These are phyloP conservation scores for Archocentrus centrarchus DNA, from an alignment of 2,113 vertebrate species.

Conservation along the genomic window DNA sequence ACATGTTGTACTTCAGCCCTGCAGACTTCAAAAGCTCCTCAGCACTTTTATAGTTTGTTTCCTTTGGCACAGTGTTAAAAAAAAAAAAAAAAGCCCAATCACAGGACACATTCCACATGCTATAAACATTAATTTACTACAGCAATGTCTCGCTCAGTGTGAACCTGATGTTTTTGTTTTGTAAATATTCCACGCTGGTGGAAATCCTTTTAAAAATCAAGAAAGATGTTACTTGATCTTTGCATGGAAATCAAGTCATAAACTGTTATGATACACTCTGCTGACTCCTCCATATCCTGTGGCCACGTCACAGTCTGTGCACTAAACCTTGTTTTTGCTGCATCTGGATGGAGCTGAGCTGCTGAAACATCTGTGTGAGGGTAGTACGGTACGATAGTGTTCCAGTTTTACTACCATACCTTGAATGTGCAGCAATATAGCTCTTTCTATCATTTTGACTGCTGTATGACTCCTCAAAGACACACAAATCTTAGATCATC, in stretches of 20 bases:
- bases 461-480: slow-evolving; percentile 43
- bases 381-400: not conserved
- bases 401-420: slow-evolving; percentile 31
- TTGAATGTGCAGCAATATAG: slow-evolving; percentile 23
- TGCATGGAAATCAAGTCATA: not conserved
- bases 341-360: slow-evolving; percentile 11
- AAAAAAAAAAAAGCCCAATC: not conserved
- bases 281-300: not conserved
- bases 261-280: not conserved
- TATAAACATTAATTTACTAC: slow-evolving; percentile 52
- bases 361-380: slow-evolving; percentile 5
- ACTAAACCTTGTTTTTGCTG: not conserved
- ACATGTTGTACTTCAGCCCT: slow-evolving; percentile 44
- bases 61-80: slow-evolving; percentile 51
- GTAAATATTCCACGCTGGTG: slow-evolving; percentile 37
- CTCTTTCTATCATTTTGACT: slow-evolving; percentile 53
- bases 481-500: slow-evolving; percentile 52
- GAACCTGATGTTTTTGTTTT: slow-evolving; percentile 35
- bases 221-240: slow-evolving; percentile 28
- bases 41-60: slow-evolving; percentile 64
- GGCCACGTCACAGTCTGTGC: not conserved
- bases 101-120: slow-evolving; percentile 34
- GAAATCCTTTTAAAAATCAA: slow-evolving; percentile 14
- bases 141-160: slow-evolving; percentile 23
- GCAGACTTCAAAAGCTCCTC: slow-evolving; percentile 56